These are phyloP conservation scores for Lophotis ruficrista DNA, from an alignment of 2,113 vertebrate genomes.

Conservation along the genomic window DNA sequence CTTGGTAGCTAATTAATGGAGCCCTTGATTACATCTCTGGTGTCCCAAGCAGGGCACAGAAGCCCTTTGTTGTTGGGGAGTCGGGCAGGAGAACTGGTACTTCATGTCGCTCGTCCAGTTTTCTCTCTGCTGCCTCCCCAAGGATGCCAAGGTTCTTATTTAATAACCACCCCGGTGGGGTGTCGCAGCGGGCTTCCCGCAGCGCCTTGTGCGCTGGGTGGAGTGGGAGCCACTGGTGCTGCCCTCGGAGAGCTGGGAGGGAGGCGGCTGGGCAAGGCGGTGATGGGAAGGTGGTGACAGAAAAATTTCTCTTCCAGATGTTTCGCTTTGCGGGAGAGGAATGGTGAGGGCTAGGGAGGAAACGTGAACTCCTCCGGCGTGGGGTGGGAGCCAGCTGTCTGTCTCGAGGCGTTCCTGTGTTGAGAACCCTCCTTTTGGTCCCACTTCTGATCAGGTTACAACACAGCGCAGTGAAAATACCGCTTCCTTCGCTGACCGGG, in stretches of 20 bases:
- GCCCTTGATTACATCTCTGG: background rate
- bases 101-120: background rate
- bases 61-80: background rate
- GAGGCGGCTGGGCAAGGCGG: background rate
- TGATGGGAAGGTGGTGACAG: background rate
- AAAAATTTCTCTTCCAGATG: background rate
- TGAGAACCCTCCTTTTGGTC: background rate
- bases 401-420: background rate
- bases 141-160: background rate
- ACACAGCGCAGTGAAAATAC: background rate
- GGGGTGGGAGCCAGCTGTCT: background rate
- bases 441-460: background rate
- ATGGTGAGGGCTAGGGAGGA: background rate
- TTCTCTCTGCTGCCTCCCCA: background rate
- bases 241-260: background rate
- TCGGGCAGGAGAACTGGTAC: background rate
- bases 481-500: accelerated
- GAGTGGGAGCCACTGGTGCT: background rate
- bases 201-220: background rate
- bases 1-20: accelerated
- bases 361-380: background rate
- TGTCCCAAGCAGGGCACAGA: background rate
- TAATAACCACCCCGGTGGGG: background rate
- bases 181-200: background rate
- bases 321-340: background rate